These are phyloP conservation scores for Tholera decimalis DNA, from an alignment of 2,888 invertebrate genomes.

Conservation along the genomic window DNA sequence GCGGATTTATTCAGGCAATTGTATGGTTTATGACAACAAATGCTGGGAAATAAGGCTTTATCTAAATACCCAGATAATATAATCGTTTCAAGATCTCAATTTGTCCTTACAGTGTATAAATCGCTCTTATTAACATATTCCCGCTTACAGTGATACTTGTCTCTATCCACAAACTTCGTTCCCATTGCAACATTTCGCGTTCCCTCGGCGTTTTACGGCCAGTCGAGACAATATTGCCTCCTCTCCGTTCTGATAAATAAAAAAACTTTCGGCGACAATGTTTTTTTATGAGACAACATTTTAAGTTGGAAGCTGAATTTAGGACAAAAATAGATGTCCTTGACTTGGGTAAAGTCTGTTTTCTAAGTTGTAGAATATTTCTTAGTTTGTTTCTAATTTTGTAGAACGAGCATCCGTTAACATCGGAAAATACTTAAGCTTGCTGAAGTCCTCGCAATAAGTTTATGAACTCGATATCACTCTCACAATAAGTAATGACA, in stretches of 20 bases:
- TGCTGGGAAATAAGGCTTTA: too few relatives aligned
- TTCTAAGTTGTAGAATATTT: conserved; percentile 2
- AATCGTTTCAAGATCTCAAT: too few relatives aligned
- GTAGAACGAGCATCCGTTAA: neutral
- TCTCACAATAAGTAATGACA: too few relatives aligned
- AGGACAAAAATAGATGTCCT: conserved; percentile 34
- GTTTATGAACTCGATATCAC: neutral
- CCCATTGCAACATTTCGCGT: conserved; percentile 54
- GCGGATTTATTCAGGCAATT: neutral
- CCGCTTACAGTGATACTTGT: conserved; percentile 23
- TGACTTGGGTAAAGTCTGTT: conserved; percentile 1
- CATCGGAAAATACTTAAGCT: neutral
- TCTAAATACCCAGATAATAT: too few relatives aligned
- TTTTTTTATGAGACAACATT: conserved; percentile 49
- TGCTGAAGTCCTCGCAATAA: neutral
- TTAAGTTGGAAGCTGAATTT: conserved; percentile 47
- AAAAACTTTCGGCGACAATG: conserved; percentile 58
- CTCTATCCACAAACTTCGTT: conserved; percentile 39
- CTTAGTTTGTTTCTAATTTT: neutral
- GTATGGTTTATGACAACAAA: too few relatives aligned
- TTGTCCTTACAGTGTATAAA: neutral
- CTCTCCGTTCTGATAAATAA: conserved; percentile 63
- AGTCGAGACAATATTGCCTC: conserved; percentile 69
- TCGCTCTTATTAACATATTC: conserved; percentile 7
- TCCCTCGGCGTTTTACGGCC: conserved; percentile 65